phyloP scores from a whole-genome alignment of 1,140 invertebrate species.

The Drosophila chauvacae region DNA sequence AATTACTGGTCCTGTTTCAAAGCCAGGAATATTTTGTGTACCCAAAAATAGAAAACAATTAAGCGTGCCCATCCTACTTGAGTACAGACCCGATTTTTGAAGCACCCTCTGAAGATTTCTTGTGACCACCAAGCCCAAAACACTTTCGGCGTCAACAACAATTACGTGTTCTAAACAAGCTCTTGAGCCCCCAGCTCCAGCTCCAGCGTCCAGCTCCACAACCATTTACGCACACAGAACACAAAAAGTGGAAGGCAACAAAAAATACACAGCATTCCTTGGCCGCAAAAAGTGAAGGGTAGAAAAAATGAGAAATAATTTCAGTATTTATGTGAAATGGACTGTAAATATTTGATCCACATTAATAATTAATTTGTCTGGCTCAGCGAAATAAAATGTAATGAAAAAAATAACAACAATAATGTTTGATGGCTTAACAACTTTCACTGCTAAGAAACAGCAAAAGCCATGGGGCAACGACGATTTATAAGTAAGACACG shows the following conservation, averaged over 20 bases:
- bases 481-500: conserved; percentile 30
- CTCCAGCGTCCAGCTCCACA: conserved; percentile 9
- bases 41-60: conserved; percentile 20
- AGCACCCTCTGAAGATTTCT: conserved; percentile 15
- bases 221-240: conserved; percentile 36
- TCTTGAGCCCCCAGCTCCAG: conserved; percentile 19
- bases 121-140: conserved; percentile 40
- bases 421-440: conserved; percentile 45
- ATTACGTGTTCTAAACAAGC: conserved; percentile 47
- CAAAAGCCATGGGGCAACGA: conserved; percentile 26
- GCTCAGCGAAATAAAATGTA: conserved; percentile 21
- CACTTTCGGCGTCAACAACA: conserved; percentile 36
- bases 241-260: conserved; percentile 18
- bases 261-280: conserved; percentile 45
- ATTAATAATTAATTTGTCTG: conserved; percentile 67
- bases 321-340: conserved; percentile 41
- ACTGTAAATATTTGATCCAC: conserved; percentile 42
- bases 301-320: conserved; percentile 50
- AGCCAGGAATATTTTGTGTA: neutral
- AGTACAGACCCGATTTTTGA: conserved; percentile 13
- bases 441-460: conserved; percentile 55
- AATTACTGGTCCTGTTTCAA: neutral
- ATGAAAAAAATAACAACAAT: conserved; percentile 15
- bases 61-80: neutral
- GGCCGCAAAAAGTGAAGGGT: conserved; percentile 63